A percentile compares a stretch with the other conserved stretches of the same genome.
These are phyloP conservation scores for Triplophysa dalaica DNA, from an alignment of 2,113 vertebrate genomes.

Conservation along the genomic window DNA sequence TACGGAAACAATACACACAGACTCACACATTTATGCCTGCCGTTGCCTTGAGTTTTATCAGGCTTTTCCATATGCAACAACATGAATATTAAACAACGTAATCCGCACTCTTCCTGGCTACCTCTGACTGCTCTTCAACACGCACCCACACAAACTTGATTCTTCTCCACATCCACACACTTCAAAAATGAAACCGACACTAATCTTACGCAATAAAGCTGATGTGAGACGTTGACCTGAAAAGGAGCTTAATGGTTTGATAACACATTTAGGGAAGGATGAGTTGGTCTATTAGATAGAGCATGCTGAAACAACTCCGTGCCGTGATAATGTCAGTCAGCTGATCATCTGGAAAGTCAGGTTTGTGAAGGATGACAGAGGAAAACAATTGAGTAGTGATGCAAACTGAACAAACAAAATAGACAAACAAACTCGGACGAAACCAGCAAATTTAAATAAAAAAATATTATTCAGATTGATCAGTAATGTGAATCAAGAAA, in stretches of 20 bases:
- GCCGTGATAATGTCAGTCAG: background rate
- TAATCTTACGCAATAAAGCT: slow-evolving; percentile 49
- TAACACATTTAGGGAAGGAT: slow-evolving; percentile 16
- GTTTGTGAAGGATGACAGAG: background rate
- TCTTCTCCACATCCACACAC: slow-evolving; percentile 17
- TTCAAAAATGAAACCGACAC: slow-evolving; percentile 14
- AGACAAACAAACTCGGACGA: no score
- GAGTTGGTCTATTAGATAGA: slow-evolving; percentile 29
- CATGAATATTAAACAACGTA: slow-evolving; percentile 49
- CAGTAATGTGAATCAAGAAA: no score
- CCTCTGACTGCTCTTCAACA: slow-evolving; percentile 27
- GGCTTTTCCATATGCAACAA: slow-evolving; percentile 40
- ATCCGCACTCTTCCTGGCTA: slow-evolving; percentile 50
- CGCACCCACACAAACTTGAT: slow-evolving; percentile 21
- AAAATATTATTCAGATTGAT: no score
- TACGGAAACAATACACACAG: slow-evolving; percentile 14
- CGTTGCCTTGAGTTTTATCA: slow-evolving; percentile 50
- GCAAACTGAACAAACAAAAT: no score
- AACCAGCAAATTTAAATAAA: no score
- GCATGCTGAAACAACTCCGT: slow-evolving; percentile 25
- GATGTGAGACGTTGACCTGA: slow-evolving; percentile 32
- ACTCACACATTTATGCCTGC: slow-evolving; percentile 10
- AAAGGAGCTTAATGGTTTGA: slow-evolving; percentile 37
- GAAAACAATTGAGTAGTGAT: background rate
- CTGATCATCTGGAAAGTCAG: background rate